These are phyloP conservation scores for Cossypha caffra DNA, from an alignment of 2,797 vertebrate genomes.

Conservation along the genomic window DNA sequence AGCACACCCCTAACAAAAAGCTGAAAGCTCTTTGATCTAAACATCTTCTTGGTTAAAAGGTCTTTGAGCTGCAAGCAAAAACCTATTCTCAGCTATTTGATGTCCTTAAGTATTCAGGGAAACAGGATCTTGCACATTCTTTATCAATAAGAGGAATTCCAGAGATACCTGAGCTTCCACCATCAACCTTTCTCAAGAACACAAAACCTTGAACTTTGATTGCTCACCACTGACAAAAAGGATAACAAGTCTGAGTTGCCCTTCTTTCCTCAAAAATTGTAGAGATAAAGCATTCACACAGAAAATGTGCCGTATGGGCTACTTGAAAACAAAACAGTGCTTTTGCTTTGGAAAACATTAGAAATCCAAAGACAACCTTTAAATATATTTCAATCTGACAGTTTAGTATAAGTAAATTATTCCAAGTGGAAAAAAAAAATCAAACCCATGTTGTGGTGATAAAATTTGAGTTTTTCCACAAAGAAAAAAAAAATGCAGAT, in stretches of 20 bases:
- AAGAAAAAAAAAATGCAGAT: background rate
- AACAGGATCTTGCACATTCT: constrained; percentile 69
- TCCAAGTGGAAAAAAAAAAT: background rate
- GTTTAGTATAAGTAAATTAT: background rate
- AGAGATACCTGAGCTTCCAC: constrained; percentile 51
- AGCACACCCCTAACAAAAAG: background rate
- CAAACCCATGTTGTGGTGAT: background rate
- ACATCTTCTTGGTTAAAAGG: background rate
- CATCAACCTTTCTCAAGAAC: constrained; percentile 25
- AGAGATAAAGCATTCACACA: background rate
- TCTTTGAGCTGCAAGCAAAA: constrained; percentile 32
- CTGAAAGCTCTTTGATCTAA: constrained; percentile 31
- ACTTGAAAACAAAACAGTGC: background rate
- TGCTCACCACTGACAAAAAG: background rate
- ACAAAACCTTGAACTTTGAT: constrained; percentile 39
- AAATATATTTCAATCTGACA: background rate
- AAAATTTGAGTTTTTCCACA: background rate
- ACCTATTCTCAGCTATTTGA: constrained; percentile 28
- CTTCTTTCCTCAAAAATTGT: background rate
- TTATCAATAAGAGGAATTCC: constrained; percentile 58
- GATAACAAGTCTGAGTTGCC: background rate
- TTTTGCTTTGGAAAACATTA: background rate
- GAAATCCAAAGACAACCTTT: background rate
- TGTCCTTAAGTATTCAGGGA: constrained; percentile 1
- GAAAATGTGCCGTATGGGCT: background rate